Evolutionary conservation across 2,888 invertebrate species (phyloP), one percentile per base, ranked within the genome.

Genomic region (Capitulum mitella): DNA sequence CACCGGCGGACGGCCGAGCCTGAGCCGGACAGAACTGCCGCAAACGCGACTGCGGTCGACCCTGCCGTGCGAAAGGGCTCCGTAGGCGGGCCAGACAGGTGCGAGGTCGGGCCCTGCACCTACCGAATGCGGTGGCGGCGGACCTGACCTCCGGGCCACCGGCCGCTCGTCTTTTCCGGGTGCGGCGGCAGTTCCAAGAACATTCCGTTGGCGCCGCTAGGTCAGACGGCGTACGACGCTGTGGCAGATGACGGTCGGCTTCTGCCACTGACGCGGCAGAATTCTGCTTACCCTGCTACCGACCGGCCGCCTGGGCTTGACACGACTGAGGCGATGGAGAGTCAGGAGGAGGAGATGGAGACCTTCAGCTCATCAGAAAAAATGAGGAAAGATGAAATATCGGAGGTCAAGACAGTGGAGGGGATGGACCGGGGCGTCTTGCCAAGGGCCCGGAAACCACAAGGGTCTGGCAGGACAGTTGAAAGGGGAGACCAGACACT

Each of bases 121-220:
- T 79, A 40, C 75, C n/a, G n/a, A n/a, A n/a, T n/a, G n/a, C n/a
- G n/a, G n/a, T n/a, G n/a, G n/a, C n/a, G n/a, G n/a, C n/a, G n/a
- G 58, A 78, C 74, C 10, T 26, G 32, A 54, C 29, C 5, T 54
- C 58, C 48, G 58, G 58, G n/a, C 19, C 78, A 78, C 34, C 58
- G 61, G 29, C 32, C 14, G 37, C 78, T 79, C 79, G 32, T 32
- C 32, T 79, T 78, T 29, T 64, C 75, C 37, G 79, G 79, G 14
- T 79, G 79, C 77, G 54, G 58, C 32, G 79, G 79, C 29, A 79
- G 78, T 75, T 40, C 26, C 12, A 78, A 78, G 40, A 78, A 78
- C 76, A 76, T 78, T 61, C 1, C 58, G 5, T 26, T 61, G 1
- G 14, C 32, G 46, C 12, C 29, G 6, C 61, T 29, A 10, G 77